Evolutionary conservation across 2,888 invertebrate species (phyloP), one percentile per base, ranked within the genome.

Genomic region (Ceriagrion tenellum): DNA sequence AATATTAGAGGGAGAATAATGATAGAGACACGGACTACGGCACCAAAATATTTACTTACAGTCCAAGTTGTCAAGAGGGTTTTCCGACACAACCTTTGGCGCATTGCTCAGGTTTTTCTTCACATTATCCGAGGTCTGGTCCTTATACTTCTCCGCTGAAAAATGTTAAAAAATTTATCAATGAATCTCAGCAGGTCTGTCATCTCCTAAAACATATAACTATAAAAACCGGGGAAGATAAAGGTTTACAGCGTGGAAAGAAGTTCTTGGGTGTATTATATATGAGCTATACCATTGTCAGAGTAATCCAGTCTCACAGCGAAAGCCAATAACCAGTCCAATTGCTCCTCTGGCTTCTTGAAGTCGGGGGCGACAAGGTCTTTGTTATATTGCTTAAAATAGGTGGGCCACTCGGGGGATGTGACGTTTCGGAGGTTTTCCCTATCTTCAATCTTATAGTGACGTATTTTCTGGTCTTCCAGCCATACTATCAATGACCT

Each of bases 391-490:
- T 98, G 97, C 56, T 97, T 97, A 96, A 98, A 99, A 0, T 98
- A 97, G 95, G 97, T 97, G 81, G 97, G 97, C 99, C 99, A 99
- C 95, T 97, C 97, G 4, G 97, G 96, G 23, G 98, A 97, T 69
- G 97, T 97, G 2, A 98, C 97, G 96, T 98, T 98, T 89, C 98
- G 97, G n/a, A 99, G 97, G 0, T 97, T 97, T 96, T 97, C 98
- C 23, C 99, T 97, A 96, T 99, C 98, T 96, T 99, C 98, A 95
- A 99, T 98, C 96, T 98, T 98, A 96, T 99, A 99, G 96, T 98
- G 98, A 23, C 99, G 98, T 96, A 99, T 99, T 97, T 99, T 99
- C 97, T 99, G 99, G 96, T 99, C 99, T 97, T 99, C 99, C 95
- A 99, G 96, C 99, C 99, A 99, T 0, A 98, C 97, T 47, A 99